Evolutionary conservation across 2,797 vertebrate species (phyloP).

Genomic region (Staurois parvus): DNA sequence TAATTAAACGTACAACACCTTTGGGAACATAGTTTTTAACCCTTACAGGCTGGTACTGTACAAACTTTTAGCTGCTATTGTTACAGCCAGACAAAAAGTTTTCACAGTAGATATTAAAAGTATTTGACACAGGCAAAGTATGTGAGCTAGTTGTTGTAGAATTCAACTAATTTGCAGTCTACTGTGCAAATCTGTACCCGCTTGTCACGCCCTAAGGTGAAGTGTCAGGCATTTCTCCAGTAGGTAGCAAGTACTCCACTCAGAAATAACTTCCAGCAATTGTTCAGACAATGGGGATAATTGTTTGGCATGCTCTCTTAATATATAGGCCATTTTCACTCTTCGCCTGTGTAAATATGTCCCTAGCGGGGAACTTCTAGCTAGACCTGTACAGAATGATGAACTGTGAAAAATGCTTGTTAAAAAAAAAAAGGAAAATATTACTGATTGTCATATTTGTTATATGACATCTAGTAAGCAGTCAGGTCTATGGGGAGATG

Average conservation of each 20-base stretch:
- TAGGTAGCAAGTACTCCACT: constrained; percentile 65
- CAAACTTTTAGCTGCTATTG: neutral
- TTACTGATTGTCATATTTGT: too few relatives aligned
- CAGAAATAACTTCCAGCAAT: constrained; percentile 64
- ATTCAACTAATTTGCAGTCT: neutral
- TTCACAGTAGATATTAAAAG: neutral
- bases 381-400: neutral
- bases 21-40: neutral
- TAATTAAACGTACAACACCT: too few relatives aligned
- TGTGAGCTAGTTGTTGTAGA: neutral
- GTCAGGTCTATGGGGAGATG: neutral
- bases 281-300: constrained; percentile 72
- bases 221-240: constrained; percentile 59
- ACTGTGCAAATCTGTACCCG: constrained; percentile 22
- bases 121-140: neutral
- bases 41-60: neutral
- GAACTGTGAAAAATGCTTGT: too few relatives aligned
- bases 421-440: too few relatives aligned
- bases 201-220: constrained; percentile 55
- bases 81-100: neutral
- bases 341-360: constrained; percentile 25
- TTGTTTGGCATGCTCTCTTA: constrained; percentile 71
- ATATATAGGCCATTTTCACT: constrained; percentile 65
- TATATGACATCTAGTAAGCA: too few relatives aligned
- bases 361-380: constrained; percentile 2